phyloP scores from a whole-genome alignment of 2,113 vertebrate species.

The Pitta sordida region DNA sequence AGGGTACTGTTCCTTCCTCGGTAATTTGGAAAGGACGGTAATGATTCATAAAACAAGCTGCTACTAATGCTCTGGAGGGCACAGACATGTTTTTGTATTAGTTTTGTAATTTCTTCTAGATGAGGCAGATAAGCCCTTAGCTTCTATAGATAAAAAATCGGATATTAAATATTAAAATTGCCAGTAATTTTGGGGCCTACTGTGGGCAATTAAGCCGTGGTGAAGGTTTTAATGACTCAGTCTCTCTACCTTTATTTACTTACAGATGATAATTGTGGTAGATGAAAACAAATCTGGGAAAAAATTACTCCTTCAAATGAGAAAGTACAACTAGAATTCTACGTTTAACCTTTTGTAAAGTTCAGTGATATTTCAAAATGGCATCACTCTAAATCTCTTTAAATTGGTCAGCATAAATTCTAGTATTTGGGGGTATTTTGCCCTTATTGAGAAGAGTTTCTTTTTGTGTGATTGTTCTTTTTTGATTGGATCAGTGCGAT shows the following conservation, averaged over 20 bases:
- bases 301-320: neutral
- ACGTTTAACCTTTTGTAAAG: neutral
- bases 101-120: neutral
- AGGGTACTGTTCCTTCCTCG: neutral
- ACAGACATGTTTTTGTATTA: neutral
- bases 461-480: neutral
- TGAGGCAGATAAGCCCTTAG: neutral
- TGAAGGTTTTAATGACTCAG: neutral
- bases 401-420: neutral
- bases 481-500: neutral
- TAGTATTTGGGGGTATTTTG: neutral
- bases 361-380: neutral
- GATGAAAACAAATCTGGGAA: neutral
- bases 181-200: neutral
- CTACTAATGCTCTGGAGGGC: neutral
- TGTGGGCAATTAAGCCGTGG: neutral
- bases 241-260: neutral
- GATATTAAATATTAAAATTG: conserved; percentile 25
- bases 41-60: conserved; percentile 37
- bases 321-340: neutral
- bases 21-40: neutral
- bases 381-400: neutral
- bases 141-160: neutral
- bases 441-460: accelerated
- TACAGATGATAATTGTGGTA: neutral